Percentiles rank a stretch among this genome's conserved stretches.
phyloP scores from a whole-genome alignment of 2,888 invertebrate genomes.

The Cetonia aurata region DNA sequence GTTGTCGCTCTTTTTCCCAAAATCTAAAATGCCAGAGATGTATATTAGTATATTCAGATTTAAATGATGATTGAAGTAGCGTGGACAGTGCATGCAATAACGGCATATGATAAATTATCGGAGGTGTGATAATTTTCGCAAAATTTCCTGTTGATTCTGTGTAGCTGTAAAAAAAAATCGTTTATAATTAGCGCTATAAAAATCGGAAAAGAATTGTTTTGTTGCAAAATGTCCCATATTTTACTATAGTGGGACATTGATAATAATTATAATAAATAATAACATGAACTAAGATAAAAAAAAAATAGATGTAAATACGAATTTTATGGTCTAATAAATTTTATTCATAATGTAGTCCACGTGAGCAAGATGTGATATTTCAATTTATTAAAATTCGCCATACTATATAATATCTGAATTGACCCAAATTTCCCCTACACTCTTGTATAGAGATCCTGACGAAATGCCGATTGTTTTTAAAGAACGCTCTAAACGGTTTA shows the following conservation, averaged over 20 bases:
- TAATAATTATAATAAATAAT: conserved; percentile 25
- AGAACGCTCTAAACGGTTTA: no score
- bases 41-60: conserved; percentile 2
- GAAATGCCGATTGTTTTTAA: no score
- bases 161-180: no score
- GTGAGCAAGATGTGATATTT: conserved; percentile 22
- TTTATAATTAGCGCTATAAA: no score
- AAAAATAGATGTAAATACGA: background rate
- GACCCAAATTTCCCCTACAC: conserved; percentile 21
- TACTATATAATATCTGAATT: conserved; percentile 7
- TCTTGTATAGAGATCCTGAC: no score
- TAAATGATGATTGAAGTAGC: background rate
- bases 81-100: background rate
- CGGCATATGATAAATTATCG: conserved; percentile 5
- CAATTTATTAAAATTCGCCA: conserved; percentile 23
- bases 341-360: conserved; percentile 1
- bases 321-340: conserved; percentile 4
- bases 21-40: conserved; percentile 8
- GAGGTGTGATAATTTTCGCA: conserved; percentile 13
- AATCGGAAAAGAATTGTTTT: no score
- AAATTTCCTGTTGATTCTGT: no score
- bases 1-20: conserved; percentile 9
- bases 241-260: conserved; percentile 11
- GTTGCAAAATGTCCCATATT: conserved; percentile 26
- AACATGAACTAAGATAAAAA: background rate